Conservation (phyloP, 2,888 invertebrate species). For the Desoria tigrina region DNA sequence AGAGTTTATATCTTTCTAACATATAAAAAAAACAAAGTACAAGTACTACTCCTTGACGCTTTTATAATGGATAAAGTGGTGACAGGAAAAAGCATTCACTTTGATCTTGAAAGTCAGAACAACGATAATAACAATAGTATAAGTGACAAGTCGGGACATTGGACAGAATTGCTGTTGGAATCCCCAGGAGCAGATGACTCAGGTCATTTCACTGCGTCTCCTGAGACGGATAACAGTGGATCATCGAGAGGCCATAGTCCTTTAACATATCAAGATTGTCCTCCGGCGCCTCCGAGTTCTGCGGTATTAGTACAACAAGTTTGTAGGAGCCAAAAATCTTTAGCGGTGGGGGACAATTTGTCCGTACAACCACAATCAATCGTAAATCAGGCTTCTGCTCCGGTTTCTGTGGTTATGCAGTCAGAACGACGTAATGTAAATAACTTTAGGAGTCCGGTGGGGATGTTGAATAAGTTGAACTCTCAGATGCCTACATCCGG, state of each 20-base stretch:
- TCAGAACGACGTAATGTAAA: background rate
- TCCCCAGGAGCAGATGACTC: conserved; percentile 43
- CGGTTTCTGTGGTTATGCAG: background rate
- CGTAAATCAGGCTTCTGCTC: background rate
- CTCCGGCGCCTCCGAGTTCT: background rate
- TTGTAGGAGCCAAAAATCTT: background rate
- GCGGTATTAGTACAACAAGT: conserved; percentile 4
- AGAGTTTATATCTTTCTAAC: too few species aligned
- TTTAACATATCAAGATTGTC: background rate
- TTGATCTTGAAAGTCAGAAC: background rate
- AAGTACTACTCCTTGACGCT: too few species aligned
- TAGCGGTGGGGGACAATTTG: background rate
- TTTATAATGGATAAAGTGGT: too few species aligned
- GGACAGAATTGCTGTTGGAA: background rate
- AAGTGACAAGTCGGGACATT: background rate
- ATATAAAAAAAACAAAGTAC: too few species aligned
- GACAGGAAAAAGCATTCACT: too few species aligned
- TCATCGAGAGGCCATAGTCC: conserved; percentile 39
- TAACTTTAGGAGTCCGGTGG: background rate
- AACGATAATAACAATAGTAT: background rate
- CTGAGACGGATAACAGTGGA: conserved; percentile 33
- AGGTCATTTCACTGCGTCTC: conserved; percentile 49
- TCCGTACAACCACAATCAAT: background rate
- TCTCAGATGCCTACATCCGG: conserved; percentile 2
- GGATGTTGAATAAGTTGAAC: background rate